Evolutionary conservation across 35 echinoderm and acorn worm species (phyloP).

Genomic region (Eucidaris tribuloides): DNA sequence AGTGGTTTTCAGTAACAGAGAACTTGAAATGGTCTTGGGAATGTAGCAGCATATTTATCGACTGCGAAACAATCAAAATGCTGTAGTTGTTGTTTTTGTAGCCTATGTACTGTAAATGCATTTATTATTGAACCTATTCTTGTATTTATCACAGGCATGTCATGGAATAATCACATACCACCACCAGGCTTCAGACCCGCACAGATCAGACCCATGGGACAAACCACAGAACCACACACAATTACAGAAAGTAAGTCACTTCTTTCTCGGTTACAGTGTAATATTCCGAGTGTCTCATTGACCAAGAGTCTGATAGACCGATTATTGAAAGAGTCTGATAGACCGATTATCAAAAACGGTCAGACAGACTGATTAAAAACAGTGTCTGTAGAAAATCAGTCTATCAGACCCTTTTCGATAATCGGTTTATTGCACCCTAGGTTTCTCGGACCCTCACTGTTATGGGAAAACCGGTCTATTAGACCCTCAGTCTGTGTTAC

Average conservation of each 20-base stretch:
- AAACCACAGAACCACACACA: slow-evolving; percentile 59
- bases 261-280: too few species aligned
- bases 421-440: too few species aligned
- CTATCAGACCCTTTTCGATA: too few species aligned
- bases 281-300: too few species aligned
- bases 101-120: background rate
- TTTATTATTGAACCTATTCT: background rate
- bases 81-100: background rate
- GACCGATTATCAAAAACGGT: too few species aligned
- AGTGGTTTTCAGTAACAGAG: background rate
- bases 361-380: too few species aligned
- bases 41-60: background rate
- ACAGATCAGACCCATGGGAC: slow-evolving; percentile 12
- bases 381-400: too few species aligned
- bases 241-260: slow-evolving; percentile 66
- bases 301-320: too few species aligned
- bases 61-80: background rate
- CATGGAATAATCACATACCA: slow-evolving; percentile 39
- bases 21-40: background rate
- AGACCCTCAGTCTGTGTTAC: too few species aligned
- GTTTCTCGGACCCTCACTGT: too few species aligned
- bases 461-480: too few species aligned
- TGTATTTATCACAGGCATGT: slow-evolving; percentile 12
- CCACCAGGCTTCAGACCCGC: slow-evolving; percentile 43
- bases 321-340: too few species aligned